Evolutionary conservation across 1,140 invertebrate species (phyloP), one percentile per base, ranked within the genome.

Genomic region (Reticulitermes speratus): DNA sequence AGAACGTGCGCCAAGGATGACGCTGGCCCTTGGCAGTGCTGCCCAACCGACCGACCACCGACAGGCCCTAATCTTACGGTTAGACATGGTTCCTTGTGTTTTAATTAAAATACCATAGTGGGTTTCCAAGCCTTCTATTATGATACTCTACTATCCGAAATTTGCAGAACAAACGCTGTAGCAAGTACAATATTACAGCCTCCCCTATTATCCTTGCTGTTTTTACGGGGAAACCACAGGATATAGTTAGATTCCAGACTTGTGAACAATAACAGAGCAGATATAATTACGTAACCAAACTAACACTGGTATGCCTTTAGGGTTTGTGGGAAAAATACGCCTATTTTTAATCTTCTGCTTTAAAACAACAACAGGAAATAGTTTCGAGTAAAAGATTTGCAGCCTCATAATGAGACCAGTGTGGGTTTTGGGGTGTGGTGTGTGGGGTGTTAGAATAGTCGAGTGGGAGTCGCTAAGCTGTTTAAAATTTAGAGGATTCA

Each of bases 11-110:
- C 9, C n/a, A 75, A n/a, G n/a, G 25, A 75, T 30, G n/a, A 25
- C n/a, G n/a, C n/a, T 25, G n/a, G 25, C 65, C 65, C 25, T 25
- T 75, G 25, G 65, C 65, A 30, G 25, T 30, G 14, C 25, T 75
- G 65, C 8, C 65, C 59, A 23, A 23, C 21, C 59, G 59, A n/a
- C 59, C 21, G 16, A 30, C 65, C 65, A 25, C n/a, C 65, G 65
- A 75, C 65, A 75, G 65, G 14, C 65, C 3, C 65, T 30, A 75
- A 75, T 75, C 65, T 75, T 75, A 75, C 25, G 25, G 65, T 75
- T 75, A 75, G 25, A 75, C 65, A 75, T 75, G 65, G 65, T 75
- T 75, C n/a, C 65, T 75, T 75, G 65, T 75, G 65, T 75, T 75
- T 75, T 30, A 75, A 75, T 75, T 75, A 75, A 75, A 75, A 75